These are phyloP conservation scores for Hucho hucho DNA, from an alignment of 2,113 vertebrate genomes.

Conservation along the genomic window DNA sequence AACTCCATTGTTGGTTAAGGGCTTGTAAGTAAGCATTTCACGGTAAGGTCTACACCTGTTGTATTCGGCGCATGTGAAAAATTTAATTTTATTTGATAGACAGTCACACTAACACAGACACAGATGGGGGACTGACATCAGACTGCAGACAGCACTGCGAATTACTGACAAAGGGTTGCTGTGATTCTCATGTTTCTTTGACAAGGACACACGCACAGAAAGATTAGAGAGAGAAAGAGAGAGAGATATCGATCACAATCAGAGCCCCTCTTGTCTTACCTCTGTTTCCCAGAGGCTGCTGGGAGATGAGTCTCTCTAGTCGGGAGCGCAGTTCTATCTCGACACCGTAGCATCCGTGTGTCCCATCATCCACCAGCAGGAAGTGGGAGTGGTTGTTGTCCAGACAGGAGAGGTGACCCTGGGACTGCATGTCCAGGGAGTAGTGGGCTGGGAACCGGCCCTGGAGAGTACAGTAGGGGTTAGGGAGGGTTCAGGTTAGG, in stretches of 20 bases:
- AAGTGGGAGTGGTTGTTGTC: constrained; percentile 96
- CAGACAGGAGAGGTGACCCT: constrained; percentile 84
- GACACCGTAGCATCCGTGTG: constrained; percentile 82
- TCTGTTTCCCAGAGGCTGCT: constrained; percentile 74
- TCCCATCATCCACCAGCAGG: constrained; percentile 93
- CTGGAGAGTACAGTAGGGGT: constrained; percentile 54
- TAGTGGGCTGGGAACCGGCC: constrained; percentile 87
- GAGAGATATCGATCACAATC: neutral
- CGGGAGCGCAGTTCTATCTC: constrained; percentile 83
- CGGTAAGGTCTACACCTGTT: too few species aligned
- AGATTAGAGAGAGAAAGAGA: neutral
- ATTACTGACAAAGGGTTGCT: neutral
- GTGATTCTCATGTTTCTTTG: neutral
- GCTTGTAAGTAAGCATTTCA: too few species aligned
- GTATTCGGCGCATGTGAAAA: too few species aligned
- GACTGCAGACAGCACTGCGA: too few species aligned
- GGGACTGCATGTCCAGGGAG: constrained; percentile 78
- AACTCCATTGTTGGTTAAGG: too few species aligned
- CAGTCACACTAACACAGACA: neutral
- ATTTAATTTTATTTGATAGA: too few species aligned
- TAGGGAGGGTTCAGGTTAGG: neutral
- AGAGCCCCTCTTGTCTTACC: constrained; percentile 43
- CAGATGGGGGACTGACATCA: neutral
- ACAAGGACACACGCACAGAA: neutral
- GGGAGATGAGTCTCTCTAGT: constrained; percentile 88